Conservation (phyloP, 2,888 invertebrate species). For the Hypomecis atomaria region DNA sequence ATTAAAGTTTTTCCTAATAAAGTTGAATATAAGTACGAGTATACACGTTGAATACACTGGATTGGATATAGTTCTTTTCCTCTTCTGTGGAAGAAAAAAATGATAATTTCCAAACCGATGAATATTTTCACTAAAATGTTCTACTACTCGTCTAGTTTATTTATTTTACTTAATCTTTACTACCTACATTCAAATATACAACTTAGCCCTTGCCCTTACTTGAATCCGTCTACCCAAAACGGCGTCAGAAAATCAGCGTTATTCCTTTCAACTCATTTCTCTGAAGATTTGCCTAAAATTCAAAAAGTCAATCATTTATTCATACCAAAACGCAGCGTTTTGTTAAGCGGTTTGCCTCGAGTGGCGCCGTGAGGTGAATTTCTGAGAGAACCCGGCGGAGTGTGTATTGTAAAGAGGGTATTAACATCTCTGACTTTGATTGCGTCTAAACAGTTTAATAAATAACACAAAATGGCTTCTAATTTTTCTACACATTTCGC, state of each 20-base stretch:
- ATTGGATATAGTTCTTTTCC: too few species aligned
- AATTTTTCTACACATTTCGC: too few species aligned
- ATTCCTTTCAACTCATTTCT: slow-evolving; percentile 79
- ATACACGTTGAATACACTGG: too few species aligned
- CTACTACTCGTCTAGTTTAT: too few species aligned
- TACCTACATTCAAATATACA: too few species aligned
- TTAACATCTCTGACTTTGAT: not conserved
- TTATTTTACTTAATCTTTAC: too few species aligned
- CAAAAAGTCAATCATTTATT: slow-evolving; percentile 78
- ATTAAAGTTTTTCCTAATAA: too few species aligned
- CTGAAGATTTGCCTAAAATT: slow-evolving; percentile 77
- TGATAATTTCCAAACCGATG: too few species aligned
- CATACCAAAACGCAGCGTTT: slow-evolving; percentile 61
- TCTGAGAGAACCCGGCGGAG: slow-evolving; percentile 40
- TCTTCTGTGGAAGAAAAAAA: too few species aligned
- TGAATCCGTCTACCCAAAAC: slow-evolving; percentile 50
- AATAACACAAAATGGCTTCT: too few species aligned
- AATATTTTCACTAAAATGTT: too few species aligned
- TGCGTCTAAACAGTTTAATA: not conserved
- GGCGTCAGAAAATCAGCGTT: slow-evolving; percentile 57
- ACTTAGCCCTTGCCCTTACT: not conserved
- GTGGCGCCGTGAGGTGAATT: slow-evolving; percentile 52
- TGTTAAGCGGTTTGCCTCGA: slow-evolving; percentile 48
- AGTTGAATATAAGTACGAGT: too few species aligned
- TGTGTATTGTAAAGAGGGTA: not conserved